These are phyloP conservation scores for Callionymus lyra DNA, from an alignment of 2,113 vertebrate species.

Conservation along the genomic window DNA sequence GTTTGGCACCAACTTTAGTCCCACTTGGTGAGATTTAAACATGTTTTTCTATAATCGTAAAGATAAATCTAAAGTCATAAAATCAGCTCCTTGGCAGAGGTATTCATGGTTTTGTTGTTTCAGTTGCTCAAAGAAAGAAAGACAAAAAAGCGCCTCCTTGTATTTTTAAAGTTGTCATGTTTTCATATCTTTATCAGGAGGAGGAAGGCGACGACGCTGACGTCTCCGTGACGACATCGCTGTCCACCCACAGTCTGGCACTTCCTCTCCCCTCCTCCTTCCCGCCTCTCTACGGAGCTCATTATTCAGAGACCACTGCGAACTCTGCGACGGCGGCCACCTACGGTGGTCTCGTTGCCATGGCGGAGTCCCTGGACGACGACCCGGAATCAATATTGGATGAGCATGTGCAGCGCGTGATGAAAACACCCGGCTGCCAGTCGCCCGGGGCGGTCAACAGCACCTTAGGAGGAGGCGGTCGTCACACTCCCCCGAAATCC, in stretches of 20 bases:
- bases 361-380: constrained; percentile 80
- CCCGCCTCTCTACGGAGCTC: constrained; percentile 74
- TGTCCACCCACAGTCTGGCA: constrained; percentile 74
- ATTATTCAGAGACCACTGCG: constrained; percentile 75
- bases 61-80: too few relatives aligned
- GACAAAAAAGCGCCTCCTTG: too few relatives aligned
- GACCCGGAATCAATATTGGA: constrained; percentile 89
- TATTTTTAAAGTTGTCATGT: background rate
- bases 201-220: constrained; percentile 89
- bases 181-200: constrained; percentile 64
- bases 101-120: too few relatives aligned
- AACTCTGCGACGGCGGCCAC: constrained; percentile 42
- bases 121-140: too few relatives aligned
- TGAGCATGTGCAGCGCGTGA: constrained; percentile 85
- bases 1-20: too few relatives aligned
- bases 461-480: constrained; percentile 63
- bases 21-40: too few relatives aligned
- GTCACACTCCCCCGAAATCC: constrained; percentile 73
- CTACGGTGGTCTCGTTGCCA: constrained; percentile 68
- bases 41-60: too few relatives aligned
- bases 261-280: constrained; percentile 61
- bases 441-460: constrained; percentile 75
- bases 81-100: too few relatives aligned
- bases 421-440: constrained; percentile 88
- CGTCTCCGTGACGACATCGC: constrained; percentile 65